phyloP scores from a whole-genome alignment of 2,113 vertebrate species.

The Protomyctophum bolini region DNA sequence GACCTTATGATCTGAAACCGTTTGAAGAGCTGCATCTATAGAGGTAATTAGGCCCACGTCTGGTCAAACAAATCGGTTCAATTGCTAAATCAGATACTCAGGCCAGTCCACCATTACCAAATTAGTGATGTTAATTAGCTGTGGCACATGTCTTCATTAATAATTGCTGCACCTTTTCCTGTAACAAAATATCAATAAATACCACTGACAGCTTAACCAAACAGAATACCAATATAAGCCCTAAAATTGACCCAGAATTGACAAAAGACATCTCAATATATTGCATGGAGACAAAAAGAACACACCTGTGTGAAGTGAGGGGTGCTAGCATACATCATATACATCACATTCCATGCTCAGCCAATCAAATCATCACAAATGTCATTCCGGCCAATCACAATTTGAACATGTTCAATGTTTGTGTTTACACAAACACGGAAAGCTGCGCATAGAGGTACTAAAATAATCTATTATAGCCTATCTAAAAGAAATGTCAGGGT shows the following conservation, averaged over 20 bases:
- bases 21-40: constrained; percentile 30
- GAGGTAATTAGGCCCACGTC: constrained; percentile 45
- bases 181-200: constrained; percentile 70
- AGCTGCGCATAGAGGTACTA: not conserved
- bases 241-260: constrained; percentile 14
- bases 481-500: constrained; percentile 9
- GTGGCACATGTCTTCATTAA: constrained; percentile 66
- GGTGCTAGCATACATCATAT: no score
- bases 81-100: constrained; percentile 62
- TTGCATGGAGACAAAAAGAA: not conserved
- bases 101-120: constrained; percentile 59
- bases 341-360: no score
- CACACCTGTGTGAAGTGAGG: no score
- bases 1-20: constrained; percentile 40
- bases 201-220: constrained; percentile 45
- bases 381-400: no score
- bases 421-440: not conserved
- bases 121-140: constrained; percentile 72
- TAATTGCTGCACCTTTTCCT: constrained; percentile 56
- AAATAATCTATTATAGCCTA: not conserved
- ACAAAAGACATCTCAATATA: constrained; percentile 7
- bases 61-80: constrained; percentile 66
- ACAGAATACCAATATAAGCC: constrained; percentile 58
- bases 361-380: no score
- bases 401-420: no score